phyloP scores from a whole-genome alignment of 1,140 invertebrate species.

The Drosophila triauraria region DNA sequence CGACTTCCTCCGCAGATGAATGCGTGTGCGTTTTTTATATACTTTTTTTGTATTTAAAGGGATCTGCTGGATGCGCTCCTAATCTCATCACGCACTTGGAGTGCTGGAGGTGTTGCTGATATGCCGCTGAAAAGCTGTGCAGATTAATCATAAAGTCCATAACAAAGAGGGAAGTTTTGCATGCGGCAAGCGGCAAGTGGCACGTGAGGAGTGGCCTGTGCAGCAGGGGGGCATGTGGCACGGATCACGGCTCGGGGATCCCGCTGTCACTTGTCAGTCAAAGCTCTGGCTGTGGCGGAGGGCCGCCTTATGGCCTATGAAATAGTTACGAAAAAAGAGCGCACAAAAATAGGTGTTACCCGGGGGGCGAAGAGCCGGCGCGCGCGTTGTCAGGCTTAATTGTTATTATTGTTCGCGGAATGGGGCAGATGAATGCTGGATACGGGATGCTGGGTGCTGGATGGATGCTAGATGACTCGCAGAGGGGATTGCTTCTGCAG shows the following conservation, averaged over 20 bases:
- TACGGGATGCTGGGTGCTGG: constrained; percentile 8
- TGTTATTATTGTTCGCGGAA: constrained; percentile 66
- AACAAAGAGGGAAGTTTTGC: constrained; percentile 68
- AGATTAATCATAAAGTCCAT: constrained; percentile 71
- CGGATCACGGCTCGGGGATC: constrained; percentile 19
- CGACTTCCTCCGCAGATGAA: constrained; percentile 17
- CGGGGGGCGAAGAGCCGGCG: constrained; percentile 27
- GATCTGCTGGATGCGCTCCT: constrained; percentile 31
- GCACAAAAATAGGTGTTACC: constrained; percentile 64
- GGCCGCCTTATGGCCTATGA: constrained; percentile 47
- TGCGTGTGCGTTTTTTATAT: constrained; percentile 10
- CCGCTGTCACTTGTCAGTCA: constrained; percentile 68
- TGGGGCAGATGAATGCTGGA: constrained; percentile 10
- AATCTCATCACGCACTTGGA: constrained; percentile 42
- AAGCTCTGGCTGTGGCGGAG: constrained; percentile 35
- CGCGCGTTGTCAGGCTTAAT: constrained; percentile 62
- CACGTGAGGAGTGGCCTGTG: constrained; percentile 15
- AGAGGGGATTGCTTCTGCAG: constrained; percentile 49
- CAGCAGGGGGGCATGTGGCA: constrained; percentile 40
- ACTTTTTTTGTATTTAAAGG: constrained; percentile 26
- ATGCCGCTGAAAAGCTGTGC: constrained; percentile 62
- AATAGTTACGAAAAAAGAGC: constrained; percentile 51
- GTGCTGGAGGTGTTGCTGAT: constrained; percentile 64
- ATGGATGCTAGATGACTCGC: constrained; percentile 26
- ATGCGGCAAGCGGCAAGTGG: constrained; percentile 25